phyloP scores from a whole-genome alignment of 2,888 invertebrate genomes.

The Arctia plantaginis region DNA sequence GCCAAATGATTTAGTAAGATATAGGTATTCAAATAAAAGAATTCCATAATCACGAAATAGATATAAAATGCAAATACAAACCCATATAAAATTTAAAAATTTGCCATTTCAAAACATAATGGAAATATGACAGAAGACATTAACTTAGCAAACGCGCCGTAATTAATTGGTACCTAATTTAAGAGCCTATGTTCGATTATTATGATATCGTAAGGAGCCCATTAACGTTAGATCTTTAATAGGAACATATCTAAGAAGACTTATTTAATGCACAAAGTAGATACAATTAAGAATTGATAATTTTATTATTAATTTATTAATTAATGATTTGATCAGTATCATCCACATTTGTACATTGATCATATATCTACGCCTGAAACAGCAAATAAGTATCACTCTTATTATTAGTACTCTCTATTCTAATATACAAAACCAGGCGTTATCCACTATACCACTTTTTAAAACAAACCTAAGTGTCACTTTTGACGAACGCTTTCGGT shows the following conservation, averaged over 20 bases:
- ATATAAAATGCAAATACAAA: slow-evolving; percentile 11
- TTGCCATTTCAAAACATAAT: slow-evolving; percentile 9
- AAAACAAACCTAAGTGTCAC: not conserved
- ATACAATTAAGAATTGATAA: not conserved
- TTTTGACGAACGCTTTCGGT: not conserved
- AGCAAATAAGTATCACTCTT: not conserved
- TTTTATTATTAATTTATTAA: not conserved
- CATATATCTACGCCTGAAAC: not conserved
- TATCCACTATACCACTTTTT: not conserved
- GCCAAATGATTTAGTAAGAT: slow-evolving; percentile 8
- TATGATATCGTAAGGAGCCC: not conserved
- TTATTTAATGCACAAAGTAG: not conserved
- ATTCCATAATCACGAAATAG: slow-evolving; percentile 13
- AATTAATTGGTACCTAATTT: not conserved
- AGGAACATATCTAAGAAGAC: not conserved
- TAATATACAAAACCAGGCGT: not conserved
- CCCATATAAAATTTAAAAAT: not conserved
- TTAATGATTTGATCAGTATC: not conserved
- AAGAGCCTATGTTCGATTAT: not conserved
- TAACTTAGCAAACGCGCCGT: not conserved
- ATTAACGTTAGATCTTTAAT: not conserved
- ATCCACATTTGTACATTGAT: not conserved
- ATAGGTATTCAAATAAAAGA: slow-evolving; percentile 15
- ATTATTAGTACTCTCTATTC: not conserved
- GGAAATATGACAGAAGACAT: not conserved